phyloP scores from a whole-genome alignment of 2,888 invertebrate species.

The Alloscopus bannaensis region DNA sequence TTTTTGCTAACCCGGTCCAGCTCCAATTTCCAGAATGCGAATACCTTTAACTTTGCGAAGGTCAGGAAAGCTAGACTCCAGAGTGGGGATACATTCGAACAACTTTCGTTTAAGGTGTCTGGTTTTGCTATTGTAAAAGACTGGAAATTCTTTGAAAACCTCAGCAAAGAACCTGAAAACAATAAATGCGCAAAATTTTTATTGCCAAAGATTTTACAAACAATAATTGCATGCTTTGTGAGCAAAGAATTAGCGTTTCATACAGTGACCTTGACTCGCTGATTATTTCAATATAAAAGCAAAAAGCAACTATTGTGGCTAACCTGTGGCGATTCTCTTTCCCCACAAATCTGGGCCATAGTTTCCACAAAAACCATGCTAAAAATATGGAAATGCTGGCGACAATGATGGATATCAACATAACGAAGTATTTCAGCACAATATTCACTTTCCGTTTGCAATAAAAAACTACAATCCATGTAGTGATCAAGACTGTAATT shows the following conservation, averaged over 20 bases:
- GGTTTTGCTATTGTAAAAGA: constrained; percentile 56
- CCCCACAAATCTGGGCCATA: constrained; percentile 23
- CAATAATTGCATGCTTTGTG: not conserved
- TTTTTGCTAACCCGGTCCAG: constrained; percentile 68
- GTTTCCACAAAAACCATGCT: constrained; percentile 21
- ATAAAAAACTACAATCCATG: too few relatives aligned
- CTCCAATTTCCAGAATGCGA: constrained; percentile 69
- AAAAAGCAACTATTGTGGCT: constrained; percentile 9
- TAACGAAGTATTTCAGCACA: too few relatives aligned
- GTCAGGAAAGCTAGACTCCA: constrained; percentile 54
- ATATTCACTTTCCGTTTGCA: too few relatives aligned
- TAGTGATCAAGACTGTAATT: too few relatives aligned
- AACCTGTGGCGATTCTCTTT: constrained; percentile 37
- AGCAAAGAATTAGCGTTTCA: not conserved
- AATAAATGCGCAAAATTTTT: not conserved
- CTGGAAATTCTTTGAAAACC: constrained; percentile 39
- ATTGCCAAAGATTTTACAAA: not conserved
- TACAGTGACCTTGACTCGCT: not conserved
- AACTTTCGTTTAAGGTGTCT: constrained; percentile 42
- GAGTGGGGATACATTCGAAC: constrained; percentile 54
- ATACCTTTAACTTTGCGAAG: constrained; percentile 50
- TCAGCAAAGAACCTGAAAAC: constrained; percentile 45
- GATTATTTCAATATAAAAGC: constrained; percentile 43
- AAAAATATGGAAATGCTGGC: too few relatives aligned
- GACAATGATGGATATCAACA: too few relatives aligned